Base-by-base conservation (phyloP, 2,888 invertebrate species). In the Dichetophora obliterata region DNA sequence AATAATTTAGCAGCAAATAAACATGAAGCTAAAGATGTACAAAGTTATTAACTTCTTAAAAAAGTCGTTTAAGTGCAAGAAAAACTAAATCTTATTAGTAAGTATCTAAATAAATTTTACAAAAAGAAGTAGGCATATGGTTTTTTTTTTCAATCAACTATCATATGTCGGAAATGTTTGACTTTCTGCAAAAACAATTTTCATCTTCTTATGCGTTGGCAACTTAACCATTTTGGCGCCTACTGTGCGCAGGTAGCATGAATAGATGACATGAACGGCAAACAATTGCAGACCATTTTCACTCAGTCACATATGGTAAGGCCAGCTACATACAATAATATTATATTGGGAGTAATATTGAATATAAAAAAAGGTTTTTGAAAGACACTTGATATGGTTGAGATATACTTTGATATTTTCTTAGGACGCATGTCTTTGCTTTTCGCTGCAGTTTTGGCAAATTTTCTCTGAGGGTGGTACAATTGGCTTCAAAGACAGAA, bases 231-330 rank as follows among this genome's bases (percentile, higher is more conserved):
- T 31, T 72, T 43, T 22, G 61, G 61, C 72, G 61, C 61, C 72
- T 48, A 61, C 72, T 61, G 72, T 43, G 72, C 59, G 61, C 22
- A 50, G 52, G 50, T 52, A 52, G 52, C 14, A 68, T n/a, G 68
- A 24, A 22, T 27, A 6, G 24, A 54, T n/a, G 54, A 22, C 19
- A 22, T 9, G 57, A 14, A 43, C 11, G 14, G 43, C 14, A 43
- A 43, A 43, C 43, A 11, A 43, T 43, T 43, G 43, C 43, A 43
- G 1, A 43, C 43, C 2, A 43, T 43, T 43, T 43, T 27, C 54
- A 22, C 24, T 59, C n/a, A n/a, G 16, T 19, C 73, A 76, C 72
- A 73, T 76, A 34, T 72, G 76, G 72, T 68, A 59, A n/a, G n/a
- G n/a, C n/a, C n/a, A 57, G 16, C 50, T 22, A 48, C 24, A 24